phyloP scores from a whole-genome alignment of 2,888 invertebrate genomes.

The Hyppa rectilinea region DNA sequence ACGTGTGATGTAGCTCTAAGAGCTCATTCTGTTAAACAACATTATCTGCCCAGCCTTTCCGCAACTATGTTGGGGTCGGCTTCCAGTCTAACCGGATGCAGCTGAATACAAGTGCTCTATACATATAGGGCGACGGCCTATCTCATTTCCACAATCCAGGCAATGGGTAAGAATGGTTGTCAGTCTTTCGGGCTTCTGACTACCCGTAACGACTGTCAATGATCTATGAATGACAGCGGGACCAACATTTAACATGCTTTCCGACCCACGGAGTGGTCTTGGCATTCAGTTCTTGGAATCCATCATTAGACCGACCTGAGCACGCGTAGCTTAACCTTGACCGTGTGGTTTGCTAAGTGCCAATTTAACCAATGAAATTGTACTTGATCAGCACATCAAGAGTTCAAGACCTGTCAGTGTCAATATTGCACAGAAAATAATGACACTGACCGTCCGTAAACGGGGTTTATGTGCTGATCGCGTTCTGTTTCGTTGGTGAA shows the following conservation, averaged over 20 bases:
- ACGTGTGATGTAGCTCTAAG: slow-evolving; percentile 10
- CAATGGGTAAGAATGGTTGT: neutral
- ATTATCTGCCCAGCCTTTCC: neutral
- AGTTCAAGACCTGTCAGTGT: too few species aligned
- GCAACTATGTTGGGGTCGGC: neutral
- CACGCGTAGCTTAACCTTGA: neutral
- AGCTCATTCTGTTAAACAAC: slow-evolving; percentile 15
- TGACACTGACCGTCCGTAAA: too few species aligned
- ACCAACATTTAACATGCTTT: slow-evolving; percentile 2
- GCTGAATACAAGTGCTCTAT: neutral
- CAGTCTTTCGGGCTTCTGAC: neutral
- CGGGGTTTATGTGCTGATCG: too few species aligned
- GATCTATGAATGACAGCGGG: neutral
- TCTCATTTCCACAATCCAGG: neutral
- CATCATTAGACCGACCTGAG: neutral
- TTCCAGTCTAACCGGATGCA: slow-evolving; percentile 1
- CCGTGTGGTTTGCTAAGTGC: neutral
- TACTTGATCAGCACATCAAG: too few species aligned
- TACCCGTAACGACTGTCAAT: neutral
- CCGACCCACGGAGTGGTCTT: neutral
- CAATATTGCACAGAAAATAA: too few species aligned
- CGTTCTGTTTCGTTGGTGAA: too few species aligned
- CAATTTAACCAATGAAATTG: too few species aligned
- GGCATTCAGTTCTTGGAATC: neutral
- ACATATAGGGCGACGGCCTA: too few species aligned